Conservation (phyloP, 2,888 invertebrate genomes). For the Agonum fuliginosum region DNA sequence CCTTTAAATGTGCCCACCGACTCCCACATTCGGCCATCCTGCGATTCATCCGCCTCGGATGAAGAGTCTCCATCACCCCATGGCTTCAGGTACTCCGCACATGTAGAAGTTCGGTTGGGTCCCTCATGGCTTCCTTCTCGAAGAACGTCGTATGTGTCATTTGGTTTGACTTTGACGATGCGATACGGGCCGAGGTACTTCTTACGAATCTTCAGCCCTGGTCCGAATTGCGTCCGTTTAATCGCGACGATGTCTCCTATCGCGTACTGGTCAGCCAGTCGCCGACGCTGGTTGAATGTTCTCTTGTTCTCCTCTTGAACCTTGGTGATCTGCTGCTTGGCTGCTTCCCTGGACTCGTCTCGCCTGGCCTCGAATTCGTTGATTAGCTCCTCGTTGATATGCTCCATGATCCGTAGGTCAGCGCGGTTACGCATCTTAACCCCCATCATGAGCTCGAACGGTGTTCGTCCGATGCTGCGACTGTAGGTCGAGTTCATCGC, state of each 20-base stretch:
- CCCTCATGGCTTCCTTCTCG: slow-evolving; percentile 64
- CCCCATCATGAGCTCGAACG: slow-evolving; percentile 16
- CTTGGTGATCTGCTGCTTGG: slow-evolving; percentile 60
- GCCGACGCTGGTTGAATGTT: slow-evolving; percentile 57
- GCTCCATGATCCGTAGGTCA: slow-evolving; percentile 51
- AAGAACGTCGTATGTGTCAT: slow-evolving; percentile 66
- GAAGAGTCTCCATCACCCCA: slow-evolving; percentile 46
- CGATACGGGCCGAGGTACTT: slow-evolving; percentile 67
- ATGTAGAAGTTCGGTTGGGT: slow-evolving; percentile 61
- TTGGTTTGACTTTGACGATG: slow-evolving; percentile 62
- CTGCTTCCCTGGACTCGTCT: slow-evolving; percentile 44
- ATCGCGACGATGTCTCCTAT: slow-evolving; percentile 66
- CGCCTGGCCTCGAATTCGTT: slow-evolving; percentile 55
- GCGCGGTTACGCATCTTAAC: slow-evolving; percentile 5
- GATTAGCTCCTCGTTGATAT: slow-evolving; percentile 61
- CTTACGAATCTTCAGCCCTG: slow-evolving; percentile 64
- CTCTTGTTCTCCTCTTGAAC: slow-evolving; percentile 61
- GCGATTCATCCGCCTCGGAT: slow-evolving; percentile 5
- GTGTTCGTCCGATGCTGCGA: slow-evolving; percentile 16
- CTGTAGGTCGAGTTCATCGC: slow-evolving; percentile 8
- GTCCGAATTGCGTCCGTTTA: slow-evolving; percentile 67
- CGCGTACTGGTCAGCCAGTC: slow-evolving; percentile 62
- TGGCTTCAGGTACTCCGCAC: slow-evolving; percentile 64
- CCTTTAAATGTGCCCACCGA: background rate
- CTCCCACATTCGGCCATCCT: slow-evolving; percentile 20